A percentile compares a stretch with the other conserved stretches of the same genome.
Conservation (phyloP, 2,797 vertebrate genomes). For the Halcyon badia region DNA sequence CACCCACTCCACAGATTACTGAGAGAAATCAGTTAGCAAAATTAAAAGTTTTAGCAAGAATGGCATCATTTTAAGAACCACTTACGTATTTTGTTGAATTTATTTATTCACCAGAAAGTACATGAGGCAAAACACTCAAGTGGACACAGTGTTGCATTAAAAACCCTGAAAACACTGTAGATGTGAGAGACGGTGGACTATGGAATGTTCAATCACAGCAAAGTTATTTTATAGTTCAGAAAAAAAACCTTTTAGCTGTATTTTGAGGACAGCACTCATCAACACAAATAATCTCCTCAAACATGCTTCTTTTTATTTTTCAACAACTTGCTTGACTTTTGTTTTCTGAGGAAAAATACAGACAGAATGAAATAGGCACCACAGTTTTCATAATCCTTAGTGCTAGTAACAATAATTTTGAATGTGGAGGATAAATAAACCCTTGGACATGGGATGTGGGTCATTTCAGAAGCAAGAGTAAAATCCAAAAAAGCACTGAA, state of each 20-base stretch:
- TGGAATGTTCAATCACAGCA: neutral
- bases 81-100: neutral
- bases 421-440: neutral
- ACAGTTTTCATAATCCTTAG: neutral
- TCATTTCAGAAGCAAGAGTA: neutral
- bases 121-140: neutral
- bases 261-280: neutral
- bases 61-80: neutral
- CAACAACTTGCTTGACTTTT: neutral
- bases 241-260: neutral
- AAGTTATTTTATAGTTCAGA: neutral
- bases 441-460: neutral
- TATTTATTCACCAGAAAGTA: neutral
- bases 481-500: neutral
- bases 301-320: neutral
- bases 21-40: neutral
- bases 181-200: neutral
- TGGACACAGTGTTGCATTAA: neutral
- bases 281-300: neutral
- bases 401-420: neutral
- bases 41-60: neutral
- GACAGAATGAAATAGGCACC: neutral
- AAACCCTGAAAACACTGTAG: neutral
- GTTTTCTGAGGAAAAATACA: neutral
- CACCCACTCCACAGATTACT: neutral